Evolutionary conservation across 2,113 vertebrate species (phyloP), one percentile per base, ranked within the genome.

Genomic region (Capreolus pygargus): DNA sequence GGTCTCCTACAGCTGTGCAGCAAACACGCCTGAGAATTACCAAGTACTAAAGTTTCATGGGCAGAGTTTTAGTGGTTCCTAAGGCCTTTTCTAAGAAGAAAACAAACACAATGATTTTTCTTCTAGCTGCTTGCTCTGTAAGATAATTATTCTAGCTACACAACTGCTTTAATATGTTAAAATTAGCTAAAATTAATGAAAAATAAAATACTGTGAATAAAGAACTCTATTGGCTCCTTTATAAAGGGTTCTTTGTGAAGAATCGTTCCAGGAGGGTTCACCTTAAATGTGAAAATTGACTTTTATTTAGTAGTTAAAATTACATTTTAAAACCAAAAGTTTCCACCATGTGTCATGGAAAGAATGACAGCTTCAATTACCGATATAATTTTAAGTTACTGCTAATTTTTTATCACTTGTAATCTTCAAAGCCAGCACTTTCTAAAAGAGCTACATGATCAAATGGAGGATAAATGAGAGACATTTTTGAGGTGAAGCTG

Each of bases 381-480:
- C 78, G 43, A 82, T 21, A 74, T 25, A 88, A 94, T 83, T 89
- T 86, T 57, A 89, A 95, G 47, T 91, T 57, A 93, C 1, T 81
- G 23, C 30, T 61, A 86, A 92, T 28, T 74, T 87, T 89, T 78
- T 39, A 89, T 58, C 95, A 93, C 14, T n/a, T 16, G 6, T 70
- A 7, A 89, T 81, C 50, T 92, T 90, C 19, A 92, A 97, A 97
- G 88, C 15, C 15, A 97, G 52, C 14, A 95, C 70, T 83, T 94
- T 54, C 30, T 13, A 12, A 86, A 93, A 94, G 45, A 91, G 55
- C 87, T 92, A 86, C 1, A 50, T 36, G 47, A 93, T 64, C 33
- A 88, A 78, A 95, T 11, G 14, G 61, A 84, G 60, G n/a, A 91
- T 61, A 94, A 85, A 82, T 11, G 33, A 89, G 7, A 3, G 39